These are phyloP conservation scores for Semotilus atromaculatus DNA, from an alignment of 2,797 vertebrate species.

Conservation along the genomic window DNA sequence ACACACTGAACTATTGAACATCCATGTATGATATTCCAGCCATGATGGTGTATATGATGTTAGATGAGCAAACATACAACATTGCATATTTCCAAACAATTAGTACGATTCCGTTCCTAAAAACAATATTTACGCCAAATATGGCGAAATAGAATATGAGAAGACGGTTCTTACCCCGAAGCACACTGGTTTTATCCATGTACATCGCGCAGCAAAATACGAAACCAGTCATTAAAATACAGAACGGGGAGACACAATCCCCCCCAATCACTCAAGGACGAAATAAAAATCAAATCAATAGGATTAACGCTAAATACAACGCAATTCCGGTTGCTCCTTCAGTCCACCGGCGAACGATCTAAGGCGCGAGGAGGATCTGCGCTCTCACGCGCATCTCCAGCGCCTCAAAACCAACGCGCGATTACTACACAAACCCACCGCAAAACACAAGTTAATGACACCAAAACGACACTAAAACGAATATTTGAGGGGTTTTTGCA, in stretches of 20 bases:
- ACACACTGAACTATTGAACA: constrained; percentile 56
- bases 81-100: not conserved
- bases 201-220: constrained; percentile 86
- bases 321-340: constrained; percentile 29
- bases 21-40: constrained; percentile 30
- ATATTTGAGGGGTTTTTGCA: constrained; percentile 4
- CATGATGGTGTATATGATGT: constrained; percentile 17
- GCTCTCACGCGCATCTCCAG: constrained; percentile 58
- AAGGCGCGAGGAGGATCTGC: constrained; percentile 46
- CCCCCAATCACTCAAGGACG: constrained; percentile 71
- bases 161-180: constrained; percentile 74
- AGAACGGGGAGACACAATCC: constrained; percentile 74
- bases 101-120: not conserved
- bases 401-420: constrained; percentile 42
- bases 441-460: not conserved
- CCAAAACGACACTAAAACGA: constrained; percentile 5
- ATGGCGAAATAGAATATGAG: constrained; percentile 3
- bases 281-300: constrained; percentile 62
- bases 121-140: not conserved
- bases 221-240: constrained; percentile 83
- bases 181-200: constrained; percentile 84
- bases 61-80: constrained; percentile 26
- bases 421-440: constrained; percentile 27
- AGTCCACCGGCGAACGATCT: constrained; percentile 41
- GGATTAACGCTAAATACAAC: constrained; percentile 34